These are phyloP conservation scores for Drosophila siamana DNA, from an alignment of 2,888 invertebrate species.

Conservation along the genomic window DNA sequence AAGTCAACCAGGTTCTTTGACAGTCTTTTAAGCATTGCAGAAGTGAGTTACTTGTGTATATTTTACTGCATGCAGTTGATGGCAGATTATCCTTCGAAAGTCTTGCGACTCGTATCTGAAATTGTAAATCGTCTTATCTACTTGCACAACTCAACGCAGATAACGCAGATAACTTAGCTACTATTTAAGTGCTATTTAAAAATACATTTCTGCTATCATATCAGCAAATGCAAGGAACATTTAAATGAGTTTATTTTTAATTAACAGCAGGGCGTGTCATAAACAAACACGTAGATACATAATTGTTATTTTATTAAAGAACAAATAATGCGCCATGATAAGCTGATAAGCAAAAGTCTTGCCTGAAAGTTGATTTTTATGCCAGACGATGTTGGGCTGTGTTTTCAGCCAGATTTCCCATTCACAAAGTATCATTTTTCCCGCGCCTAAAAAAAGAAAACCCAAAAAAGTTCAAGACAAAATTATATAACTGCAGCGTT, in stretches of 20 bases:
- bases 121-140: constrained; percentile 28
- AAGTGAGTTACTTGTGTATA: no score
- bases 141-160: constrained; percentile 10
- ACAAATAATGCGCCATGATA: constrained; percentile 31
- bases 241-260: constrained; percentile 51
- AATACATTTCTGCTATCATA: constrained; percentile 35
- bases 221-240: constrained; percentile 33
- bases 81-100: not conserved
- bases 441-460: constrained; percentile 18
- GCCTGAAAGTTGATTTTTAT: constrained; percentile 4
- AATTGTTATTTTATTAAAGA: constrained; percentile 16
- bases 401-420: not conserved
- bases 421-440: constrained; percentile 1
- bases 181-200: constrained; percentile 36
- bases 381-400: not conserved
- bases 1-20: no score
- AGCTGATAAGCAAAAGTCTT: constrained; percentile 27
- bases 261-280: constrained; percentile 14
- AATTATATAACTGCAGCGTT: constrained; percentile 56
- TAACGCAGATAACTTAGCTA: constrained; percentile 16
- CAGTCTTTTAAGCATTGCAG: no score
- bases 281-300: constrained; percentile 14
- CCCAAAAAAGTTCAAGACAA: constrained; percentile 12
- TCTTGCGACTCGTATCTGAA: constrained; percentile 6
- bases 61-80: no score